Evolutionary conservation across 2,888 invertebrate genomes (phyloP), one percentile per base, ranked within the genome.

Genomic region (Cloeon dipterum): DNA sequence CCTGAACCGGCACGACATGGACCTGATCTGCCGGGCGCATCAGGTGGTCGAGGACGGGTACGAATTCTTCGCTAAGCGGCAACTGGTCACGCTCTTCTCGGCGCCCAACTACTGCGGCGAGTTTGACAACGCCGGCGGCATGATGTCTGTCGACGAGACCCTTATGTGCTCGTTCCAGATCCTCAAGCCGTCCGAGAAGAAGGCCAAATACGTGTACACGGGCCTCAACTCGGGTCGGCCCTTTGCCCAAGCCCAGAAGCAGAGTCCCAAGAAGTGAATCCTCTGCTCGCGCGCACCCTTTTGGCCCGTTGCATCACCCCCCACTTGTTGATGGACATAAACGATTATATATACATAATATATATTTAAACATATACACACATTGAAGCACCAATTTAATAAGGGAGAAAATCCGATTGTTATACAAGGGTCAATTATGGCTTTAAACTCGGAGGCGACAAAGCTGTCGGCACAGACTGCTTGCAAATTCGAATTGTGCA

Each of bases 131-230:
- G 94, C 96, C 36, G 96, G 96, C 39, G 96, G 93, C 42, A 96
- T 96, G 94, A 96, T 96, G 96, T 88, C 86, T 42, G 96, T 98
- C 21, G 96, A 96, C 57, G 94, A 96, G 57, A 86, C 93, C 42
- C 70, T 96, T 37, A 94, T 96, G 93, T 96, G 96, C 67, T 94
- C 94, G 47, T 96, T 96, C 66, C 96, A 96, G 94, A 98, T 98
- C 52, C 63, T 98, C 60, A 96, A 98, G 62, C 96, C 96, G 51
- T 94, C 94, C 42, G 96, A 98, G 65, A 98, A 98, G 66, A 98
- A 98, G 65, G 94, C 96, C 47, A 96, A 98, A 63, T 96, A 94
- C 61, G 88, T 93, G 57, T 96, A 96, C 62, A 74, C 75, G 50
- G 82, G 82, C 49, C 71, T 79, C 61, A 81, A 81, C 59, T 78